Base-by-base conservation (phyloP, 1,140 invertebrate genomes). In the Lepeophtheirus salmonis region DNA sequence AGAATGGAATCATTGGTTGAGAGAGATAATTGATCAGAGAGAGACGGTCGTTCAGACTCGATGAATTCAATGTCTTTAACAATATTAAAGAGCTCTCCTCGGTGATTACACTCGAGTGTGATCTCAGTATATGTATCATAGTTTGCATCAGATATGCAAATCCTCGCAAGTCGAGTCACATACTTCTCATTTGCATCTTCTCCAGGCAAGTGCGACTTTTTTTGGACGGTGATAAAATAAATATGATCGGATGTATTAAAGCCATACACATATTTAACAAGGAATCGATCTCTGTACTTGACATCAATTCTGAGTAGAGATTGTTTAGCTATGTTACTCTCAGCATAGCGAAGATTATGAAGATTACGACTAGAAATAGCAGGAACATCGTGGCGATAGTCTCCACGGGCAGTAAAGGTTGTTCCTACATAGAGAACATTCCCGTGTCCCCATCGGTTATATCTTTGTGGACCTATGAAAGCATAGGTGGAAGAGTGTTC, bases 211-310 rank as follows among this genome's bases (percentile, higher is more conserved):
- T 88, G 84, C 2, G 86, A 89, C 66, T 84, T 81, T 70, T 91
- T 91, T 71, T 97, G 92, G 18, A 95, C 88, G 48, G 92, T 80
- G 13, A 92, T 79, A 74, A 97, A 94, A 70, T 97, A 97, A 2
- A 89, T 88, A 73, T 89, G 95, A 62, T 88, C 83, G 66, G 83
- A 87, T 1, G 88, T 86, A 71, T 91, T 87, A 68, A 97, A 97
- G 12, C 91, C 91, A 72, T 92, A 94, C 1, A 95, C 79, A 71
- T 96, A 97, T 67, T 88, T 82, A 18, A 97, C 88, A 4, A 92
- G 75, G 72, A 91, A 94, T 69, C 91, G 88, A 73, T 94, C 89
- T 60, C 88, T 79, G 70, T 90, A 90, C 68, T 90, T 90, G 12
- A 91, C 87, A 73, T 92, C 89, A 61, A 94, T 90, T 64, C 82